Evolutionary conservation across 2,113 vertebrate genomes (phyloP).

Genomic region (Lycocorax pyrrhopterus): DNA sequence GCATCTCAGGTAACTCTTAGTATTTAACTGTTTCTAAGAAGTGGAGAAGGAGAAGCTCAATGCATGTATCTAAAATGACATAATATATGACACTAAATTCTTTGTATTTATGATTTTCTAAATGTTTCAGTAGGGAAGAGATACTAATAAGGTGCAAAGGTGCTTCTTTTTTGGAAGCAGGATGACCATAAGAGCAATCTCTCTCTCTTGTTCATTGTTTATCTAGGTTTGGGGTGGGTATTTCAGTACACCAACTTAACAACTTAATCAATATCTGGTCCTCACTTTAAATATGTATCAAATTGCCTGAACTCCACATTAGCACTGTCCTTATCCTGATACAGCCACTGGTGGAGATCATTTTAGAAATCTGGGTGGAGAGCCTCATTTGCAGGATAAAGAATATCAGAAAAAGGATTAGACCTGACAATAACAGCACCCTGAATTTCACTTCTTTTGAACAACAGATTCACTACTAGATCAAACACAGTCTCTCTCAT

Average conservation of each 20-base stretch:
- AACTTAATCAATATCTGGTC: neutral
- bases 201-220: neutral
- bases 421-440: neutral
- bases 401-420: neutral
- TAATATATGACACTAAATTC: neutral
- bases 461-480: neutral
- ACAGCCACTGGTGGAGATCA: neutral
- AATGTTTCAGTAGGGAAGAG: neutral
- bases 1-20: neutral
- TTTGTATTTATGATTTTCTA: neutral
- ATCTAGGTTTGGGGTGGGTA: neutral
- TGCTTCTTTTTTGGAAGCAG: neutral
- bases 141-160: neutral
- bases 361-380: neutral
- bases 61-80: neutral
- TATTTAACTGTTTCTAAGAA: neutral
- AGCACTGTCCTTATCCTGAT: neutral
- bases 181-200: neutral
- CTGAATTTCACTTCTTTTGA: neutral
- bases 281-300: neutral
- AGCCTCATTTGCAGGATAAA: neutral
- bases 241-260: neutral
- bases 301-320: neutral
- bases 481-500: neutral
- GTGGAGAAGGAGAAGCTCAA: neutral